These are phyloP conservation scores for Budorcas taxicolor DNA, from an alignment of 2,113 vertebrate genomes.

Conservation along the genomic window DNA sequence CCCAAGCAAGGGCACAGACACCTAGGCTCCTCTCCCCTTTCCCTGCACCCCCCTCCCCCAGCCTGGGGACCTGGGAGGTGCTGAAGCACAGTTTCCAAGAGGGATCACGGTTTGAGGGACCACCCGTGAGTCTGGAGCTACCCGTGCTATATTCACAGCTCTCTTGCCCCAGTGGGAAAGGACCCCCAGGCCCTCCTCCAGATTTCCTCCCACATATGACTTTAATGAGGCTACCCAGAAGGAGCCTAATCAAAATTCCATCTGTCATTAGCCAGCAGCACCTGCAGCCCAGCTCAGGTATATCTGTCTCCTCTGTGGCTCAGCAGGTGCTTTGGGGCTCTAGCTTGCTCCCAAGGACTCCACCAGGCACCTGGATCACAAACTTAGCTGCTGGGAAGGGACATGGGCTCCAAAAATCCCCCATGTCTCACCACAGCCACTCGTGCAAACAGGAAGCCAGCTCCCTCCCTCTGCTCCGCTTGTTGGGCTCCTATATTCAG, in stretches of 20 bases:
- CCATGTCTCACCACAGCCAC: not conserved
- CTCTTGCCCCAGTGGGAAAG: not conserved
- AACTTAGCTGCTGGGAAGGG: not conserved
- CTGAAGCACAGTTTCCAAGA: not conserved
- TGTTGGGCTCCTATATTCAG: not conserved
- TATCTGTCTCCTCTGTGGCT: not conserved
- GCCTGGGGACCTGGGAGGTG: not conserved
- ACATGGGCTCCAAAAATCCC: not conserved
- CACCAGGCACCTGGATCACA: not conserved
- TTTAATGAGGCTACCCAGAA: slow-evolving; percentile 55
- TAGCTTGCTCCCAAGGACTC: not conserved
- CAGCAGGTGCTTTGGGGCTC: not conserved
- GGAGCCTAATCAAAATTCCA: not conserved
- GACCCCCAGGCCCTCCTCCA: not conserved
- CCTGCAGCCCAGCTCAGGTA: not conserved
- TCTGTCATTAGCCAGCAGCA: not conserved
- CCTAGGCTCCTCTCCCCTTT: not conserved
- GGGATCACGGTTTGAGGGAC: not conserved
- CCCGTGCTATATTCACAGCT: not conserved
- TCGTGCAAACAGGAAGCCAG: not conserved
- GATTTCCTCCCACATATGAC: slow-evolving; percentile 7
- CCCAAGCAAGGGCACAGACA: not conserved
- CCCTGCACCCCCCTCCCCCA: not conserved
- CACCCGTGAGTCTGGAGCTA: not conserved
- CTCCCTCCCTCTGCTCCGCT: not conserved